These are phyloP conservation scores for Pangasius djambal DNA, from an alignment of 2,797 vertebrate species.

Conservation along the genomic window DNA sequence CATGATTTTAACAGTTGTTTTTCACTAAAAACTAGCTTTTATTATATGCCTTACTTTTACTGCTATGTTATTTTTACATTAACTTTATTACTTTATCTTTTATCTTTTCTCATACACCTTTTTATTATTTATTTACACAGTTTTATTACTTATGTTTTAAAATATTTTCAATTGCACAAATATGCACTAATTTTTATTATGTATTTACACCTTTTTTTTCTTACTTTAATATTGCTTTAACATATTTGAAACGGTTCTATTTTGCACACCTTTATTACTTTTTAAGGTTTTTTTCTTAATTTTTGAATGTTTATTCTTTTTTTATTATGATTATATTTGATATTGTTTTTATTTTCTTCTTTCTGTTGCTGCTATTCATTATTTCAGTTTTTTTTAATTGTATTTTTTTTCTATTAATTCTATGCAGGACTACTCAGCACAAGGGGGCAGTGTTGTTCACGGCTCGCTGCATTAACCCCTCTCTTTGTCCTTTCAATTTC, in stretches of 20 bases:
- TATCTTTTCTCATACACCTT: not conserved
- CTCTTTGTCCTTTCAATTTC: conserved; percentile 31
- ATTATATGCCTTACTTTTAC: not conserved
- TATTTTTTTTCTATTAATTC: not conserved
- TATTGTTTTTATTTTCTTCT: not conserved
- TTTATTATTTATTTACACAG: not conserved
- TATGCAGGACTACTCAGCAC: conserved; percentile 53
- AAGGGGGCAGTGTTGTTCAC: conserved; percentile 71
- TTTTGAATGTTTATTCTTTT: not conserved
- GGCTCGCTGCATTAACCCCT: conserved; percentile 42
- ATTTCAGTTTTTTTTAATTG: not conserved
- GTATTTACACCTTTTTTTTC: not conserved
- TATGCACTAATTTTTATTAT: not conserved
- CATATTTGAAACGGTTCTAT: not conserved
- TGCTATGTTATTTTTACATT: not conserved
- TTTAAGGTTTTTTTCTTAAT: not conserved
- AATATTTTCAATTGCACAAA: not conserved
- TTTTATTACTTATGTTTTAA: not conserved
- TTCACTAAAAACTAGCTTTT: no score
- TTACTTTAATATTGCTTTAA: not conserved
- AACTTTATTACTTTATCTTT: not conserved
- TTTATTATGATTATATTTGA: not conserved
- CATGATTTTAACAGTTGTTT: no score
- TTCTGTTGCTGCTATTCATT: no score
- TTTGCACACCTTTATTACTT: not conserved